Evolutionary conservation across 1,140 invertebrate genomes (phyloP), one percentile per base, ranked within the genome.

Genomic region (Trichomalopsis sarcophagae): DNA sequence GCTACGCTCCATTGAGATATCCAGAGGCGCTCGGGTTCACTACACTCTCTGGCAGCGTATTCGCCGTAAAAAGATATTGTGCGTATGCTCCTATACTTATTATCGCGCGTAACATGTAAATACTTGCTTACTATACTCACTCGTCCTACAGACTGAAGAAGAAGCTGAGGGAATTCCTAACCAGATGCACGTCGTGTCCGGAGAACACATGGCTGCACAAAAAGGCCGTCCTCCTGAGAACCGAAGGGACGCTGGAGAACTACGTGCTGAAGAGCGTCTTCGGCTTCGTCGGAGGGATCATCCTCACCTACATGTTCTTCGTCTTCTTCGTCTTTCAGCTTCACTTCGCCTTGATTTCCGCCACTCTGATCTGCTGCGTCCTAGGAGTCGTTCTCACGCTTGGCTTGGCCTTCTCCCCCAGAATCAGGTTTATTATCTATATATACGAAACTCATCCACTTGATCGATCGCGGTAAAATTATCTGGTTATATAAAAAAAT

Each of bases 281-380:
- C 27, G 95, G 95, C 11, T 95, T 96, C 87, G 50, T 95, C 9
- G 93, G 94, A 2, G 95, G 95, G 0, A 93, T 96, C 82, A 84
- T 95, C 36, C 89, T 96, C 13, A 96, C 95, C 0, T 96, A 96
- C 87, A 90, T 96, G 30, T 95, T 95, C 84, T 95, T 95, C 87
- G 92, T 95, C 85, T 95, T 96, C 87, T 94, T 96, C 86, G 94
- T 95, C 2, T 93, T 95, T 79, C 95, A 96, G 89, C 87, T 96
- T 27, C 94, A 95, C 84, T 94, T 95, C 88, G 90, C 89, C 17
- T 87, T 94, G 4, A 89, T 91, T 0, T 92, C 91, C 0, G 94
- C 95, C 0, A 95, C 95, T 2, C 89, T 95, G 13, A 90, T 96
- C 47, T 95, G 95, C 87, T 94, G 93, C 44, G 81, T 95, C 68